phyloP scores from a whole-genome alignment of 2,797 vertebrate genomes.

The Todus mexicanus region DNA sequence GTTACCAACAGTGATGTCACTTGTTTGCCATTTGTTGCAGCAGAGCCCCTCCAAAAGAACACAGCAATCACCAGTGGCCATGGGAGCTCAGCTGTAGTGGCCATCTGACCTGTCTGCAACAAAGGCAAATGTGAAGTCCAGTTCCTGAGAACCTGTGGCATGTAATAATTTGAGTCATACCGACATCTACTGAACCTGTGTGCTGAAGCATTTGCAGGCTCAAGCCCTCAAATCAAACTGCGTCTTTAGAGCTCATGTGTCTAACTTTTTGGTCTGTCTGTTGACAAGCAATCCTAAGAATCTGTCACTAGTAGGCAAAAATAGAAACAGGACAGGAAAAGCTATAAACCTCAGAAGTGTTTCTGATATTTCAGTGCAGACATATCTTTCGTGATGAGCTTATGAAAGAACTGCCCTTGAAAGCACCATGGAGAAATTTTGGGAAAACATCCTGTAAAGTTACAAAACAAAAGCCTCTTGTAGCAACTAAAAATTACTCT shows the following conservation, averaged over 20 bases:
- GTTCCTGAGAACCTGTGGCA: background rate
- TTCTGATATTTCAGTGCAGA: background rate
- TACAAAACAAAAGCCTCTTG: background rate
- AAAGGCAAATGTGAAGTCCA: background rate
- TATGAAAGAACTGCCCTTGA: background rate
- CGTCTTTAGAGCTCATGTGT: background rate
- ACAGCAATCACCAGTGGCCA: background rate
- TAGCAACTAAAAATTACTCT: background rate
- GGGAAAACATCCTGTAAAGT: background rate
- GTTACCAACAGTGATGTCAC: background rate
- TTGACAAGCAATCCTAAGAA: conserved; percentile 32
- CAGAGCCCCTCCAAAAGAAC: background rate
- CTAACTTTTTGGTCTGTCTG: background rate
- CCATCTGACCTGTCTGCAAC: background rate
- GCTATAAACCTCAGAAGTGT: background rate
- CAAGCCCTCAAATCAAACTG: background rate
- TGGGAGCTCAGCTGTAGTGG: background rate
- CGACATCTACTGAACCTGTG: background rate
- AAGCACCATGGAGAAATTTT: background rate
- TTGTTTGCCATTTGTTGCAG: background rate
- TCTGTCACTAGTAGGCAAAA: conserved; percentile 18
- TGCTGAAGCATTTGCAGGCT: background rate
- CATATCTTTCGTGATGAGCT: background rate
- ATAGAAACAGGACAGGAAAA: conserved; percentile 16
- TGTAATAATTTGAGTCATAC: background rate